Percentiles rank a stretch among this genome's conserved stretches.
These are phyloP conservation scores for Drosophila oshimai DNA, from an alignment of 1,140 invertebrate species.

Conservation along the genomic window DNA sequence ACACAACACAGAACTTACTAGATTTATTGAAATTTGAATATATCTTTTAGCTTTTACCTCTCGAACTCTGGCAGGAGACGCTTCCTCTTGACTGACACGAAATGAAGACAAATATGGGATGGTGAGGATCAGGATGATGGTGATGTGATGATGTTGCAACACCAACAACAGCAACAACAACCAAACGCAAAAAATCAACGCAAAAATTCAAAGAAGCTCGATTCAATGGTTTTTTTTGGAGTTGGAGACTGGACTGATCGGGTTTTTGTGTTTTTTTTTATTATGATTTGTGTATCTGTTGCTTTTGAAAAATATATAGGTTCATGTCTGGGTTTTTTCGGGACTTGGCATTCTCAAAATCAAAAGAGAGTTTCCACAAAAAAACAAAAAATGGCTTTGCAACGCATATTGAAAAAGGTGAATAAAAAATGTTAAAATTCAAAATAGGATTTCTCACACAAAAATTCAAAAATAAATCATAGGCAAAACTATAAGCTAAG, in stretches of 20 bases:
- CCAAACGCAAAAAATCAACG: constrained; percentile 52
- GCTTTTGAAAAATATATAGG: constrained; percentile 22
- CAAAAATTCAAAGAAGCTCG: constrained; percentile 71
- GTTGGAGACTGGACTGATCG: constrained; percentile 10
- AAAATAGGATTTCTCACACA: constrained; percentile 30
- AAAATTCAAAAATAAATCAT: constrained; percentile 64
- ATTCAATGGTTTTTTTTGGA: constrained; percentile 23
- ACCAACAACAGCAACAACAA: constrained; percentile 58
- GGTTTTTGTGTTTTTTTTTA: constrained; percentile 8
- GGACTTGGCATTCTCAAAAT: constrained; percentile 39
- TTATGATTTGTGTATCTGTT: constrained; percentile 13
- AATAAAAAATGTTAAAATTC: constrained; percentile 40
- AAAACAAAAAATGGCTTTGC: constrained; percentile 48
- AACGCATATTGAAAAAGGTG: constrained; percentile 47
- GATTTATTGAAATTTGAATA: constrained; percentile 73
- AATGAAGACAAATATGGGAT: constrained; percentile 65
- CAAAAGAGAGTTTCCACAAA: constrained; percentile 37
- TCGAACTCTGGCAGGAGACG: constrained; percentile 50
- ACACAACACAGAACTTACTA: constrained; percentile 70
- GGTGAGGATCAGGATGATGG: constrained; percentile 45
- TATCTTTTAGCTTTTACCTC: constrained; percentile 67
- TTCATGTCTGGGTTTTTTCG: constrained; percentile 5
- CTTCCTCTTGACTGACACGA: constrained; percentile 75
- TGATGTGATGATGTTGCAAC: constrained; percentile 55
- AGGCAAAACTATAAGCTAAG: constrained; percentile 64